phyloP scores from a whole-genome alignment of 2,888 invertebrate species.

The Netelia fuscicornis region DNA sequence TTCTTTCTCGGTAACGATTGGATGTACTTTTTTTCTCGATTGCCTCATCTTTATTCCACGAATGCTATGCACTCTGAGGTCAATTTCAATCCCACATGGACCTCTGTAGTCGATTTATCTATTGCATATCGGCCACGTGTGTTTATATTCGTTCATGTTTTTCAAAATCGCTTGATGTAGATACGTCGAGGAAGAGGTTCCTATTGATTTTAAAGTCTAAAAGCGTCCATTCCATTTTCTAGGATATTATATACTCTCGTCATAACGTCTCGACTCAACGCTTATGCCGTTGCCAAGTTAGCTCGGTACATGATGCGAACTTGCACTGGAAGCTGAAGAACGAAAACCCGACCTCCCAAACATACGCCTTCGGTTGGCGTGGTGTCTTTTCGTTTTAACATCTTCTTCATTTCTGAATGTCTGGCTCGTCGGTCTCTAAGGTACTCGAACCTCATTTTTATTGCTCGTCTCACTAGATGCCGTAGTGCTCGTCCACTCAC shows the following conservation, averaged over 20 bases:
- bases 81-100: too few species aligned
- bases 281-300: not conserved
- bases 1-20: not conserved
- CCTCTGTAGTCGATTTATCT: too few species aligned
- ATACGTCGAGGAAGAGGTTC: too few species aligned
- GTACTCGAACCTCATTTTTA: conserved; percentile 65
- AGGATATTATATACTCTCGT: not conserved
- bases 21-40: not conserved
- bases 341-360: conserved; percentile 32
- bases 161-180: not conserved
- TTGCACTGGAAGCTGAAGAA: conserved; percentile 18
- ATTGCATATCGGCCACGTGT: too few species aligned
- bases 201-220: not conserved
- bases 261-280: not conserved
- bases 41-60: not conserved
- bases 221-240: not conserved
- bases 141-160: not conserved
- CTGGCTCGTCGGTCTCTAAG: conserved; percentile 45
- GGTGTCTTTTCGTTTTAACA: conserved; percentile 15
- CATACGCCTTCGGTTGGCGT: conserved; percentile 37
- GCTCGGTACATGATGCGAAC: conserved; percentile 12
- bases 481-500: conserved; percentile 20
- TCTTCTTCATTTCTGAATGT: conserved; percentile 48
- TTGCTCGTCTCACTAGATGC: conserved; percentile 48
- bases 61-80: too few species aligned